A percentile compares a stretch with the other conserved stretches of the same genome.
phyloP scores from a whole-genome alignment of 2,888 invertebrate genomes.

The Callosobruchus maculatus region DNA sequence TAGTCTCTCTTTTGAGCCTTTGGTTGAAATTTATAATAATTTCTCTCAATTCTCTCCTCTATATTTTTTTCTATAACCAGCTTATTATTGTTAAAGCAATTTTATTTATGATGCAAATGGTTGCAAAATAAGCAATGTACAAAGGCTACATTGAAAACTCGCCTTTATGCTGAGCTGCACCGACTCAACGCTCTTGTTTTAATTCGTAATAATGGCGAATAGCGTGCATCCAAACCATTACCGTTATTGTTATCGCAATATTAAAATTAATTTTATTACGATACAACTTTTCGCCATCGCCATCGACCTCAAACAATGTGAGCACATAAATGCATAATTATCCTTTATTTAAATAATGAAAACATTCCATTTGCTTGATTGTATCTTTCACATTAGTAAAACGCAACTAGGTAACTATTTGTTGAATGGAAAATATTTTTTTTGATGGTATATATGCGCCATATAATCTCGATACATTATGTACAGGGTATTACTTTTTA shows the following conservation, averaged over 20 bases:
- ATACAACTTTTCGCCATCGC: slow-evolving; percentile 27
- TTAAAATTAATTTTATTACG: slow-evolving; percentile 35
- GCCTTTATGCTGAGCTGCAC: not conserved
- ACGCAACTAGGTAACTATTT: not conserved
- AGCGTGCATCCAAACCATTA: slow-evolving; percentile 8
- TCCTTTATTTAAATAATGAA: slow-evolving; percentile 33
- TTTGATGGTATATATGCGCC: not conserved
- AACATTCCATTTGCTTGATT: slow-evolving; percentile 25
- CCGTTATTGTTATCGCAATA: slow-evolving; percentile 30
- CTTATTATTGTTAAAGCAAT: too few relatives aligned
- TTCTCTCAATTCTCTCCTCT: too few relatives aligned
- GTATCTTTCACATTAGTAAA: slow-evolving; percentile 12
- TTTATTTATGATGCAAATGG: not conserved
- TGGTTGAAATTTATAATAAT: too few relatives aligned
- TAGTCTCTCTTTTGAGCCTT: too few relatives aligned
- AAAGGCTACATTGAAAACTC: not conserved
- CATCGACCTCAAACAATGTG: slow-evolving; percentile 23
- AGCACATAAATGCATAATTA: slow-evolving; percentile 31
- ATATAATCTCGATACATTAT: not conserved
- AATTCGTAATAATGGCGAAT: not conserved
- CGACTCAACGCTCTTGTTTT: not conserved
- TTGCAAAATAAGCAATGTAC: not conserved
- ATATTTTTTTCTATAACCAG: too few relatives aligned
- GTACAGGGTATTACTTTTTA: not conserved
- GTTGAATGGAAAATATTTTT: not conserved